Base-by-base conservation (phyloP, 2,797 vertebrate species). In the Rachycentron canadum region DNA sequence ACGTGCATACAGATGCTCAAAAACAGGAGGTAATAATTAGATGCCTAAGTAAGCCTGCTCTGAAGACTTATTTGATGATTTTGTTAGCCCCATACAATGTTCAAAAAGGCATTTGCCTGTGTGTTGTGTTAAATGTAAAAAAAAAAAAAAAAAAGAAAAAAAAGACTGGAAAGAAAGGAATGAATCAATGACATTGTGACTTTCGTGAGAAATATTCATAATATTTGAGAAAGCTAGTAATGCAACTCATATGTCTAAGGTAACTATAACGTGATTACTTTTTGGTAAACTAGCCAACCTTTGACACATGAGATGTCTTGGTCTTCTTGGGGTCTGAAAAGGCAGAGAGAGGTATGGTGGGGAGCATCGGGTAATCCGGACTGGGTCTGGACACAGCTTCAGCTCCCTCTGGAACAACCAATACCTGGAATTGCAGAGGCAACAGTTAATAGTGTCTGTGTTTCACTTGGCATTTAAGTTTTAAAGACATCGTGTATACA, bases 251-350 rank as follows among this genome's bases (percentile, higher is more conserved):
- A 50, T 55, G 56, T 45, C 4, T 19, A 17, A 63, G 23, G 36
- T 5, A 0, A 13, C 21, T 26, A 21, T 11, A 52, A 26, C 1
- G n/a, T n/a, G n/a, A n/a, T n/a, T n/a, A n/a, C n/a, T n/a, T n/a
- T n/a, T n/a, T 52, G 52, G 43, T 36, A 16, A 83, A 96, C 90
- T 36, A 12, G 82, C 96, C 90, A 81, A 99, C 98, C 98, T 99
- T 99, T 91, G 98, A 97, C 76, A 96, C 95, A 57, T 99, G 98
- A 78, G 97, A 96, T 2, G 96, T 96, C 92, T 99, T 99, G 87
- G 95, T 98, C 93, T 99, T 99, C 95, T 99, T 99, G 88, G 98
- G 98, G 93, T 99, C 98, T 47, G 98, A 99, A 93, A 99, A 99
- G 90, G 98, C 97, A 76, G 98, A 99, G 38, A 99, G 97, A 32